These are phyloP conservation scores for Gadopsis bispinosus DNA, from an alignment of 2,797 vertebrate species.

Conservation along the genomic window DNA sequence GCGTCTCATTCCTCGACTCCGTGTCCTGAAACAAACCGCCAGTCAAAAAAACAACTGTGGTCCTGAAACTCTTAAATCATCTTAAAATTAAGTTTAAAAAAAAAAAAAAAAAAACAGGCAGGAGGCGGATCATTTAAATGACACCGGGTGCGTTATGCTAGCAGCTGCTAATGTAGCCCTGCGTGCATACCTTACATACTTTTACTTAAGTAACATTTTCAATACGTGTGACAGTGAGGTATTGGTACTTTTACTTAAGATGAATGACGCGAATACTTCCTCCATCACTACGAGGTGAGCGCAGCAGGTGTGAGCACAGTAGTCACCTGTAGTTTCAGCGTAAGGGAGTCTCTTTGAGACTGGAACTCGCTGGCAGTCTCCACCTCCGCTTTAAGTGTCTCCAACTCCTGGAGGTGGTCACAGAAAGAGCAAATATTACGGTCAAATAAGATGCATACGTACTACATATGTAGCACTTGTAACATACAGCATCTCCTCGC, in stretches of 20 bases:
- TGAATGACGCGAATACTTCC: too few species aligned
- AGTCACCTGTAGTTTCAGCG: constrained; percentile 90
- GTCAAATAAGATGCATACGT: not conserved
- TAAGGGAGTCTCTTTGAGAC: constrained; percentile 89
- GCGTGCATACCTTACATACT: too few species aligned
- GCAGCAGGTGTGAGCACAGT: not conserved
- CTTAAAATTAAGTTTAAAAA: too few species aligned
- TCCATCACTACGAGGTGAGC: not conserved
- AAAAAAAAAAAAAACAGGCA: too few species aligned
- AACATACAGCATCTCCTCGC: constrained; percentile 11
- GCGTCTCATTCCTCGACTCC: constrained; percentile 90
- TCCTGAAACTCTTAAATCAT: not conserved
- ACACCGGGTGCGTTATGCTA: too few species aligned
- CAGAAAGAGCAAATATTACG: not conserved
- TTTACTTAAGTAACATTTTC: too few species aligned
- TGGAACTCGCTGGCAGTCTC: constrained; percentile 92
- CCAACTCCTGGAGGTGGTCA: constrained; percentile 88
- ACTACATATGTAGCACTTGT: too few species aligned
- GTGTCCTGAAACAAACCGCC: constrained; percentile 84
- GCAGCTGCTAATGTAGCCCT: too few species aligned
- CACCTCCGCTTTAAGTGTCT: constrained; percentile 93
- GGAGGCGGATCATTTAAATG: too few species aligned
- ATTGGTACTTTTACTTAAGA: too few species aligned
- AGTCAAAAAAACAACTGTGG: not conserved
- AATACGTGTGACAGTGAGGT: too few species aligned